Base-by-base conservation (phyloP, 2,888 invertebrate species). In the Dermolepida albohirtum region DNA sequence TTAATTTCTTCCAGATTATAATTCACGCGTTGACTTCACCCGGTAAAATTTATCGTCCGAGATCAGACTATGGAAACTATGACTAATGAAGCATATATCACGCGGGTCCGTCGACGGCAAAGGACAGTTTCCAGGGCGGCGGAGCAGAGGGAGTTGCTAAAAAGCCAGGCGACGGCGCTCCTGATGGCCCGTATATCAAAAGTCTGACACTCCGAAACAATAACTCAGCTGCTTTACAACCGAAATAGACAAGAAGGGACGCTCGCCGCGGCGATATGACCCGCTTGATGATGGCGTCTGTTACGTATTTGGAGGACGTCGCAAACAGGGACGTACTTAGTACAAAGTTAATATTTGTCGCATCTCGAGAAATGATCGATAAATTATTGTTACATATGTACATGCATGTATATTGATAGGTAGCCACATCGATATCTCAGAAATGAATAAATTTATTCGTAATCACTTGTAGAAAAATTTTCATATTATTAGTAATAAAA, bases 131-230 rank as follows among this genome's bases (percentile, higher is more conserved):
- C 47, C 64, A 50, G 71, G 69, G 66, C 12, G 50, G 55, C 49
- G 71, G 64, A 64, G 64, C 66, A 62, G 71, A 73, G 72, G 73
- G 71, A 73, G 72, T 72, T 71, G 76, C 77, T 77, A 78, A 78
- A 79, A 78, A 79, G 77, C 75, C 73, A 75, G 75, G 44, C 43
- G 59, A 44, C 76, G 74, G 73, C 77, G 79, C 77, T 79, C 78
- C 78, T 82, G 81, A 81, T 79, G 80, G 79, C 77, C 79, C 79
- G 81, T 82, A 81, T 81, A 82, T 82, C 82, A 82, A 81, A 80
- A 74, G 77, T 78, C 73, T 82, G 81, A 82, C 82, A 81, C 78
- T 74, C 78, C 78, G 80, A 80, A 81, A 81, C 81, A 81, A 82
- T 82, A 82, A 82, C 79, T 82, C 81, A 82, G 78, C 77, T 78